Evolutionary conservation across 2,113 vertebrate genomes (phyloP), one percentile per base, ranked within the genome.

Genomic region (Circaetus gallicus): DNA sequence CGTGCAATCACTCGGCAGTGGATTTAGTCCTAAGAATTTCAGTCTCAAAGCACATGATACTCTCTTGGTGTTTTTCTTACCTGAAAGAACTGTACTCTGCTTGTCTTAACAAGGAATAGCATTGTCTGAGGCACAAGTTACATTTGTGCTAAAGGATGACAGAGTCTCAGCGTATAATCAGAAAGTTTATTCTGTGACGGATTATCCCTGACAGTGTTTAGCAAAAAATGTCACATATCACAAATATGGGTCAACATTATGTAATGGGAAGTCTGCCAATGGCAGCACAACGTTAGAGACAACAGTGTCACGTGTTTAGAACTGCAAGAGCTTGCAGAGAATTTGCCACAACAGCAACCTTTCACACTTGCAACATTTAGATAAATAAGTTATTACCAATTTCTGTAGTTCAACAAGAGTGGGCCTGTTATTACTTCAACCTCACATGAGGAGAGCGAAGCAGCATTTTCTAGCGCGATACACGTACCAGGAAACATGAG

Each of bases 151-250:
- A 71, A 92, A 96, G 82, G 58, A 82, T 59, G 80, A 93, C 79
- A 87, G 62, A 93, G 50, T 89, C 84, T 95, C 63, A 59, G 62
- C 16, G 22, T 79, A 82, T 93, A 97, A 97, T 82, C 90, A 94
- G 65, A 96, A 97, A 96, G 83, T 91, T 96, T 96, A 67, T 89
- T 86, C 34, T 47, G 56, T 98, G 97, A 98, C 70, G 34, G 95
- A 98, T 98, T 97, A 96, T 88, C 85, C 69, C 95, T 96, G 97
- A 98, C 96, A 96, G 93, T 42, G 45, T 96, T 97, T 97, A 96
- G 96, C 96, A 97, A 97, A 97, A 97, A 97, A 95, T 92, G 95
- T 92, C 97, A 96, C 86, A 71, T 90, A 91, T 79, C 92, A 98
- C 95, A 95, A 98, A 97, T 97, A 96, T 34, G 78, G 95, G 97